Evolutionary conservation across 2,797 vertebrate species (phyloP), one percentile per base, ranked within the genome.

Genomic region (Gallinago solitaria): DNA sequence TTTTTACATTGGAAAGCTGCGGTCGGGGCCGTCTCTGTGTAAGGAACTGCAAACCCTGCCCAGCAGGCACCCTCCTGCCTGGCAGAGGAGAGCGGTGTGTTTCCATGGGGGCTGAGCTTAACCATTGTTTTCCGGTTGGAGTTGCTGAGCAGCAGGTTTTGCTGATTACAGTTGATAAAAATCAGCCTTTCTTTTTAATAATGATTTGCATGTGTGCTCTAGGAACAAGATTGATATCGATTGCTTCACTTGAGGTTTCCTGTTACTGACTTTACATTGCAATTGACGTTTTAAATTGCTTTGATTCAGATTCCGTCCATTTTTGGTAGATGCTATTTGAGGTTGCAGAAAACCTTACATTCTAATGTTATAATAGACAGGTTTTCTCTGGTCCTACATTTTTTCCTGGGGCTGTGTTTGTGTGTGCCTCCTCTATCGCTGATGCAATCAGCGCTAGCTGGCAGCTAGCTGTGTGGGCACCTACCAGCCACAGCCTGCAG

Each of bases 11-110:
- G 48, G 37, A 51, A 57, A 8, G 33, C 37, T 12, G 12, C 2
- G 1, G 28, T 64, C 32, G 39, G 32, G 35, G 30, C 57, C 0
- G 1, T 39, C 6, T 23, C 48, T 0, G 0, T 17, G 59, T 39
- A 24, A 41, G 47, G 77, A 90, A 8, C 53, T 51, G 43, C 35
- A 73, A 27, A 35, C 9, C 19, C 28, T 6, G 19, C 3, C 20
- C 35, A 19, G 53, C 27, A 28, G 23, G n/a, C 71, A 53, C 9
- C 9, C 23, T 83, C 28, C 41, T 64, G 54, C 50, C 33, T 54
- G 32, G 48, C n/a, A n/a, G 75, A 60, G 76, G 12, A 77, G 56
- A 39, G 39, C 4, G 16, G 3, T 28, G 73, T 41, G 35, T 50
- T 50, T 54, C 67, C 4, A 4, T 27, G 16, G 24, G 10, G 39